Evolutionary conservation across 2,113 vertebrate genomes (phyloP).

Genomic region (Struthidea cinerea): DNA sequence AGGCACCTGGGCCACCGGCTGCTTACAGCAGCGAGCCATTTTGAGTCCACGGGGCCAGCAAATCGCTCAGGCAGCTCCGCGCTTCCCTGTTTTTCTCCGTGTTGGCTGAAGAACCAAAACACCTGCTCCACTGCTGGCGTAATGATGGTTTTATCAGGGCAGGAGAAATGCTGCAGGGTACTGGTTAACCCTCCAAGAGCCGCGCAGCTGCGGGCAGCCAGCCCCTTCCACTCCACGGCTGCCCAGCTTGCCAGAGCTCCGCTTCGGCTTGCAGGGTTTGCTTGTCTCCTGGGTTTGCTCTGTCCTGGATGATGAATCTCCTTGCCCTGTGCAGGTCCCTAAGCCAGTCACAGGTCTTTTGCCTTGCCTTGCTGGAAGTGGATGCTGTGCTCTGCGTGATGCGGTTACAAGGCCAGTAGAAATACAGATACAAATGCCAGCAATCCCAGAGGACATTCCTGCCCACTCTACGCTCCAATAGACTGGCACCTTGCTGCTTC

Average conservation of each 20-base stretch:
- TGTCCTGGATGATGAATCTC: not conserved
- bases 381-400: not conserved
- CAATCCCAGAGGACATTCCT: not conserved
- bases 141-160: not conserved
- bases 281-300: not conserved
- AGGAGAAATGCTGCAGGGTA: not conserved
- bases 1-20: rapidly evolving
- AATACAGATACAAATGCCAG: not conserved
- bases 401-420: not conserved
- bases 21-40: not conserved
- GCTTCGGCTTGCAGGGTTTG: not conserved
- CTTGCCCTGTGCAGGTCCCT: not conserved
- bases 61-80: rapidly evolving
- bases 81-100: not conserved
- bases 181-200: not conserved
- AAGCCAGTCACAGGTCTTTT: not conserved
- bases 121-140: not conserved
- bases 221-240: rapidly evolving
- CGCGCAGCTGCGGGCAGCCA: not conserved
- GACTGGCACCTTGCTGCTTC: not conserved
- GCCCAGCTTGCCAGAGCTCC: not conserved
- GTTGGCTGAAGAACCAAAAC: not conserved
- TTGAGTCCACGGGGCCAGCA: not conserved
- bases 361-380: not conserved
- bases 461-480: rapidly evolving